Conservation (phyloP, 2,797 vertebrate species). For the Chromobotia macracanthus region DNA sequence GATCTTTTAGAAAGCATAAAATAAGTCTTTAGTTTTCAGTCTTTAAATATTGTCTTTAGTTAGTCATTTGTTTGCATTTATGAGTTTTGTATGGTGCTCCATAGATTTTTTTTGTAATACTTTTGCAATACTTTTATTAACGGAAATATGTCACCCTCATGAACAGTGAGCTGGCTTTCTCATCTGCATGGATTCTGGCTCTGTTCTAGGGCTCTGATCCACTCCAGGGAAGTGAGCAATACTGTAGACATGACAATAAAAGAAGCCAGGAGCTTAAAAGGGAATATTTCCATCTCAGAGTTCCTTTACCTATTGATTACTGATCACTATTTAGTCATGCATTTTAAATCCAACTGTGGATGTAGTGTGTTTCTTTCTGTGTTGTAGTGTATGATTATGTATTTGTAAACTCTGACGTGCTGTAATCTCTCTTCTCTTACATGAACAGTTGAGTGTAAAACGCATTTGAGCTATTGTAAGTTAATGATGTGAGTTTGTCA, state of each 20-base stretch:
- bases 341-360: slow-evolving; percentile 2
- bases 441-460: neutral
- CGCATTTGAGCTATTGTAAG: too few species aligned
- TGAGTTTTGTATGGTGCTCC: neutral
- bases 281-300: neutral
- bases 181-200: slow-evolving; percentile 20
- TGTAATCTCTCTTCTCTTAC: neutral
- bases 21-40: neutral
- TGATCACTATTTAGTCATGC: neutral
- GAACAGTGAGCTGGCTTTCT: neutral
- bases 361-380: neutral
- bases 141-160: neutral
- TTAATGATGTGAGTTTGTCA: too few species aligned
- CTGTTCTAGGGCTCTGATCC: neutral
- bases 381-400: neutral
- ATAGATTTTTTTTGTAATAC: neutral
- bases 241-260: neutral
- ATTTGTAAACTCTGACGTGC: neutral
- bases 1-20: too few species aligned
- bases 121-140: neutral
- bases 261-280: neutral
- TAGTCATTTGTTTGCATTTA: slow-evolving; percentile 7
- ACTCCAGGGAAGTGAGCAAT: slow-evolving; percentile 25
- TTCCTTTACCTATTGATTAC: slow-evolving; percentile 1
- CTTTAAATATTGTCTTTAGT: neutral